Evolutionary conservation across 2,113 vertebrate species (phyloP).

Genomic region (Cygnus buccinator): DNA sequence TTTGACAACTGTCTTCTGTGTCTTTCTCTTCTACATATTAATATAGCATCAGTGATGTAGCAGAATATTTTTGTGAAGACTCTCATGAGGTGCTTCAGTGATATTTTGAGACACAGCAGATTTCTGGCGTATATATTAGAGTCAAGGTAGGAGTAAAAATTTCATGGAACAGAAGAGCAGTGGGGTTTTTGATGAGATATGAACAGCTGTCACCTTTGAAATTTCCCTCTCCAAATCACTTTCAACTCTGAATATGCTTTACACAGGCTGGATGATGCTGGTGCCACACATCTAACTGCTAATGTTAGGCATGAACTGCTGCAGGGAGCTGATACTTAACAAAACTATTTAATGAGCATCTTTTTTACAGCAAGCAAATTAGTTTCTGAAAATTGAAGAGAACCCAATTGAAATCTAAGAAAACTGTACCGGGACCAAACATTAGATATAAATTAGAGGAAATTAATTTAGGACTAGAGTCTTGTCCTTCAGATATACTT

Average conservation of each 20-base stretch:
- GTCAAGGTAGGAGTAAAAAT: conserved; percentile 56
- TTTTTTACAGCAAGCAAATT: not conserved
- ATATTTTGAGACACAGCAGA: conserved; percentile 28
- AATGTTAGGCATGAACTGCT: conserved; percentile 13
- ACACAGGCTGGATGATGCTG: not conserved
- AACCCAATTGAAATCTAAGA: not conserved
- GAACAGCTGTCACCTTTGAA: conserved; percentile 71
- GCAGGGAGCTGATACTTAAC: conserved; percentile 6
- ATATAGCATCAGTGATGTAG: not conserved
- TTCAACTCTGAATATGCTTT: conserved; percentile 55
- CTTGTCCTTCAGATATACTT: not conserved
- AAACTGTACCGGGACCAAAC: not conserved
- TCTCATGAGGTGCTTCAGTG: conserved; percentile 33
- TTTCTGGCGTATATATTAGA: conserved; percentile 54
- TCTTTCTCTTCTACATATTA: conserved; percentile 4
- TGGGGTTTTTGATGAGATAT: conserved; percentile 66
- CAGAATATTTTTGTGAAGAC: conserved; percentile 39
- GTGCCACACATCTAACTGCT: not conserved
- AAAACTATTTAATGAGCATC: not conserved
- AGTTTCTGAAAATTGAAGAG: not conserved
- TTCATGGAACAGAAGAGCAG: conserved; percentile 41
- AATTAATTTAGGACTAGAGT: not conserved
- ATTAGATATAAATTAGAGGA: not conserved
- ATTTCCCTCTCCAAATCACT: conserved; percentile 65
- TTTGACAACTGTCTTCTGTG: conserved; percentile 3